These are phyloP conservation scores for Pentamera pediparva DNA, from an alignment of 53 echinoderm and acorn worm genomes.

Conservation along the genomic window DNA sequence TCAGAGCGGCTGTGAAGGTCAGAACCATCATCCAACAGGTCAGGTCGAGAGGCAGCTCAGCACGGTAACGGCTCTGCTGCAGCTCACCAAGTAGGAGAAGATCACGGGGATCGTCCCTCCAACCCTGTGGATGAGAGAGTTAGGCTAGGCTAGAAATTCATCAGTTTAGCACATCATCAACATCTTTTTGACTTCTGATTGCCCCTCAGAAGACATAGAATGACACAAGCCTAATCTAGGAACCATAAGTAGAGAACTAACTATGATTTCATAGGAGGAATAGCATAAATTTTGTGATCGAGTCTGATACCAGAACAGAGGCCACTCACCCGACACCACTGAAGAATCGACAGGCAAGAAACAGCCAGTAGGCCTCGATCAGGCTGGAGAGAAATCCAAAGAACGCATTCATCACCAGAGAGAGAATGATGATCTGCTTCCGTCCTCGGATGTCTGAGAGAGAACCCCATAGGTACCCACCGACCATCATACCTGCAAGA, in stretches of 20 bases:
- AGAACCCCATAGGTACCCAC: constrained; percentile 83
- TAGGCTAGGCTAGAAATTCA: no score
- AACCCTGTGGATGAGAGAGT: no score
- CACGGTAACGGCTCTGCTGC: constrained; percentile 57
- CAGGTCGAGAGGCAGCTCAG: constrained; percentile 68
- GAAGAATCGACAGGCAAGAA: constrained; percentile 68
- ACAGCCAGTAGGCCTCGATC: constrained; percentile 75
- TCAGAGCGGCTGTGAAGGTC: no score
- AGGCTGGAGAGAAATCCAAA: constrained; percentile 83
- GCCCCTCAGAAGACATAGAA: constrained; percentile 76
- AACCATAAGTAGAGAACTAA: no score
- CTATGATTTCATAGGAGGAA: background rate
- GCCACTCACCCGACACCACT: constrained; percentile 90
- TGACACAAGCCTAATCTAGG: no score
- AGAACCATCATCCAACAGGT: constrained; percentile 90
- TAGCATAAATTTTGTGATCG: no score
- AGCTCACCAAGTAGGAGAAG: constrained; percentile 95
- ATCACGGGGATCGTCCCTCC: constrained; percentile 91
- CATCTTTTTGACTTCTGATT: no score
- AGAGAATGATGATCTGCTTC: constrained; percentile 65
- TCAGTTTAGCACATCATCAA: no score
- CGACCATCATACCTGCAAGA: constrained; percentile 82
- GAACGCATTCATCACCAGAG: constrained; percentile 68
- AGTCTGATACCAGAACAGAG: no score
- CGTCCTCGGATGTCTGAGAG: constrained; percentile 82